phyloP scores from a whole-genome alignment of 2,888 invertebrate species.

The Zhengitettix transpicula region DNA sequence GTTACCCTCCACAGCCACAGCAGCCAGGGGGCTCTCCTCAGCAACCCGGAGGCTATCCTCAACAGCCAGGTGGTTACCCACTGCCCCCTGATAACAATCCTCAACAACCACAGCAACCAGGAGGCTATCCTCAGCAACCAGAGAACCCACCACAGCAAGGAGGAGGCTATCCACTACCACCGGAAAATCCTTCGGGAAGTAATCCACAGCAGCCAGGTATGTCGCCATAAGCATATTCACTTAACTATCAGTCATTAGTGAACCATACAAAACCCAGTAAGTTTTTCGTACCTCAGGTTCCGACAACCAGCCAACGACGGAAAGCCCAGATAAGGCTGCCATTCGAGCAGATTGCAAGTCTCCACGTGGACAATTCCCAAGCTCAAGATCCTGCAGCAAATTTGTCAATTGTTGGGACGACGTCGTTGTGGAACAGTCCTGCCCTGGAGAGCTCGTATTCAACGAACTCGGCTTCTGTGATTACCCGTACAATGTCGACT shows the following conservation, averaged over 20 bases:
- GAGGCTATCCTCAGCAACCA: constrained; percentile 5
- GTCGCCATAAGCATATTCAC: too few relatives aligned
- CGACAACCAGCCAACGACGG: background rate
- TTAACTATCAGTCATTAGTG: too few relatives aligned
- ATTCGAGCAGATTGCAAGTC: constrained; percentile 12
- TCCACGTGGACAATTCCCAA: constrained; percentile 44
- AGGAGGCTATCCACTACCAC: constrained; percentile 7
- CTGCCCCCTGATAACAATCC: constrained; percentile 1
- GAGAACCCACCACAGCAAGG: constrained; percentile 3
- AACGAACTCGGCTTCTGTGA: constrained; percentile 44
- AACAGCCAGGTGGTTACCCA: background rate
- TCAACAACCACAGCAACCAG: constrained; percentile 5
- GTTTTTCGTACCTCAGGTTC: too few relatives aligned
- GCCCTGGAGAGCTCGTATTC: constrained; percentile 43
- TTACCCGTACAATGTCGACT: constrained; percentile 44
- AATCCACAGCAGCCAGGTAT: background rate
- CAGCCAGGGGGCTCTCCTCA: background rate
- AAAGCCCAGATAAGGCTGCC: background rate
- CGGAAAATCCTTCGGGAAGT: constrained; percentile 2
- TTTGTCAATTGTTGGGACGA: constrained; percentile 60
- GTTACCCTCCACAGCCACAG: constrained; percentile 4
- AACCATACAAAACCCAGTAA: too few relatives aligned
- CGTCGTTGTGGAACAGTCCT: constrained; percentile 44
- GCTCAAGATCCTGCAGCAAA: constrained; percentile 37
- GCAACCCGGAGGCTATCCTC: background rate